Evolutionary conservation across 2,113 vertebrate genomes (phyloP).

Genomic region (Poeciliopsis retropinna): DNA sequence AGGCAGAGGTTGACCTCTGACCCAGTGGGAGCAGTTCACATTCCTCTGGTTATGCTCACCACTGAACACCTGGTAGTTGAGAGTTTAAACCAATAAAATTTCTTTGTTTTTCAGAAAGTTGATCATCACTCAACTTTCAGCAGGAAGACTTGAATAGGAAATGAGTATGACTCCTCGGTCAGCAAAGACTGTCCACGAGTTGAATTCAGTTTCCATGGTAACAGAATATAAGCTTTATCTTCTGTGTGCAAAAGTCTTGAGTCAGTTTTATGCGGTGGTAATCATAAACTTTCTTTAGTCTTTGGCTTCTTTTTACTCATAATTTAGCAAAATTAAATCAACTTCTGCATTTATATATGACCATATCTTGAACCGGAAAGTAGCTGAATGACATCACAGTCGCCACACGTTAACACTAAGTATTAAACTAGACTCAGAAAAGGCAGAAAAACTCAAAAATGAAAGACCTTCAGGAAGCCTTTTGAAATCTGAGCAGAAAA

Average conservation of each 20-base stretch:
- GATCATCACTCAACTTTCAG: neutral
- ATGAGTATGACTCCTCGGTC: neutral
- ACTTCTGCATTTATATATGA: neutral
- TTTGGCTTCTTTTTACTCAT: neutral
- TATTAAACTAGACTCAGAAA: neutral
- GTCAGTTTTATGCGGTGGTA: too few species aligned
- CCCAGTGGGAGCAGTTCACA: too few species aligned
- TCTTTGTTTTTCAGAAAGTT: too few species aligned
- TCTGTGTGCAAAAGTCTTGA: neutral
- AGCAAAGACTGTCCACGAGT: too few species aligned
- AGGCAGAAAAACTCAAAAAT: neutral
- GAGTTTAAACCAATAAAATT: neutral
- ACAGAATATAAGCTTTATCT: too few species aligned
- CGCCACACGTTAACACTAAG: neutral
- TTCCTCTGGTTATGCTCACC: neutral
- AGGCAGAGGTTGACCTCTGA: too few species aligned
- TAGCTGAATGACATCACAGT: neutral
- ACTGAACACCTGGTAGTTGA: neutral
- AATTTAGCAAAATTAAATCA: neutral
- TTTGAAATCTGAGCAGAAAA: neutral
- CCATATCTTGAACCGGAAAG: too few species aligned
- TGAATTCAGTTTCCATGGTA: too few species aligned
- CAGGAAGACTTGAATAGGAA: neutral
- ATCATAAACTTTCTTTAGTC: too few species aligned
- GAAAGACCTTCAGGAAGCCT: too few species aligned